phyloP scores from a whole-genome alignment of 2,888 invertebrate species.

The Caenorhabditis sp. region DNA sequence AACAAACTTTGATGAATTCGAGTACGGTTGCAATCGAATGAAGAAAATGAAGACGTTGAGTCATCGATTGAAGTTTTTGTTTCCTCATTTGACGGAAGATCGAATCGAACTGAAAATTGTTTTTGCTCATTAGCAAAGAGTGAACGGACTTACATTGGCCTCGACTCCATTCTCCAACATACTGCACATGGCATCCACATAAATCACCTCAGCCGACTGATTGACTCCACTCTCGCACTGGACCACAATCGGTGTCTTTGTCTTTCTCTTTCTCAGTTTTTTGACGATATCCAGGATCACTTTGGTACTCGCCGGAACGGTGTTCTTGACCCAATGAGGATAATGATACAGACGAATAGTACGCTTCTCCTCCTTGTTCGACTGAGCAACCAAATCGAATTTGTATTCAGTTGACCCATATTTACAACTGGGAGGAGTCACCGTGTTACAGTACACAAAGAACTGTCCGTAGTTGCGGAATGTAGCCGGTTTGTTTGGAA shows the following conservation, averaged over 20 bases:
- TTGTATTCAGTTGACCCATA: constrained; percentile 25
- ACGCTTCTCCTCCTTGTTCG: neutral
- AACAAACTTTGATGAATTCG: constrained; percentile 27
- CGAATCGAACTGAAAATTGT: constrained; percentile 13
- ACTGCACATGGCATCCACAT: constrained; percentile 43
- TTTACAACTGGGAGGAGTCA: constrained; percentile 17
- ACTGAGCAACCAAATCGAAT: constrained; percentile 9
- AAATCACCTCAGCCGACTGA: constrained; percentile 35
- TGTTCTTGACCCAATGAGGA: constrained; percentile 25
- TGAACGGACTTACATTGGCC: constrained; percentile 3
- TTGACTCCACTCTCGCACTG: constrained; percentile 47
- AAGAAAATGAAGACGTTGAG: constrained; percentile 41
- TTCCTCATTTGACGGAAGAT: constrained; percentile 31
- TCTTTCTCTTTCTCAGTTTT: constrained; percentile 6
- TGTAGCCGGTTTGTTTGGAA: constrained; percentile 20
- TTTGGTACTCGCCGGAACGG: constrained; percentile 18
- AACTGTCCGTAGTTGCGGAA: constrained; percentile 18
- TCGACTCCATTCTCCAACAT: neutral
- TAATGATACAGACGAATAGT: constrained; percentile 24
- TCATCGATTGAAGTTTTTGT: constrained; percentile 19
- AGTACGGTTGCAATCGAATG: constrained; percentile 21
- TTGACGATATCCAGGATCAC: constrained; percentile 33
- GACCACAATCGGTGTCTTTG: constrained; percentile 22
- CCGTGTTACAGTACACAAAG: constrained; percentile 13
- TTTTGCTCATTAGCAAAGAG: too few relatives aligned